Percentiles rank a stretch among this genome's conserved stretches.
phyloP scores from a whole-genome alignment of 2,113 vertebrate species.

The Syngnathoides biaculeatus region DNA sequence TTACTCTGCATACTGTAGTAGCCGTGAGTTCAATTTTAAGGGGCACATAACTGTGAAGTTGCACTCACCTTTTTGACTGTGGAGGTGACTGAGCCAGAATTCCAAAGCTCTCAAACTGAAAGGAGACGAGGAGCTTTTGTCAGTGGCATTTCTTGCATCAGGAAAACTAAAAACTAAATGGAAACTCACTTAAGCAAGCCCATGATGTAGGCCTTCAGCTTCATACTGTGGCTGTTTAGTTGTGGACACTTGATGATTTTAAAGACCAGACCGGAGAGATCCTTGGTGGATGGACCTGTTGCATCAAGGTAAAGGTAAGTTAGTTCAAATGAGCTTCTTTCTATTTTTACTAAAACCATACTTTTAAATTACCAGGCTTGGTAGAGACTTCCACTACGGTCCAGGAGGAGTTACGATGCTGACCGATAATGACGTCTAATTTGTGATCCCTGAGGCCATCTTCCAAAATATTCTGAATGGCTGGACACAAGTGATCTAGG shows the following conservation, averaged over 20 bases:
- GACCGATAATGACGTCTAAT: constrained; percentile 88
- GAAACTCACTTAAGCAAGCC: constrained; percentile 91
- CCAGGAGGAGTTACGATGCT: constrained; percentile 86
- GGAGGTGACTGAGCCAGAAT: constrained; percentile 92
- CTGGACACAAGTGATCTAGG: constrained; percentile 89
- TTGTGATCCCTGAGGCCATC: constrained; percentile 88
- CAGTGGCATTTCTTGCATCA: neutral
- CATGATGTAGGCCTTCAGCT: constrained; percentile 91
- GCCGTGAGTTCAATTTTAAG: too few species aligned
- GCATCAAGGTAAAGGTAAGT: neutral
- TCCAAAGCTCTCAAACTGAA: constrained; percentile 87
- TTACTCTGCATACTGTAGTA: too few species aligned
- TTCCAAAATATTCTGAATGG: constrained; percentile 83
- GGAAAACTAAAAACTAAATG: neutral
- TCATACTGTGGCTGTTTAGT: constrained; percentile 85
- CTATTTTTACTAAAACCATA: neutral
- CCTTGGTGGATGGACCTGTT: constrained; percentile 83
- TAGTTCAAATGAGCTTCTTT: too few species aligned
- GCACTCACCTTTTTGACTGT: constrained; percentile 82
- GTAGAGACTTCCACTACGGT: constrained; percentile 88
- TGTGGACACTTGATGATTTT: constrained; percentile 84
- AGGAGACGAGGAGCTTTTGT: constrained; percentile 7
- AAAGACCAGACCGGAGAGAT: constrained; percentile 82
- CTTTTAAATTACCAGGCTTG: constrained; percentile 73
- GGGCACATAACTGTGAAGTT: neutral